phyloP scores from a whole-genome alignment of 1,140 invertebrate genomes.

The Orchestia grillus region DNA sequence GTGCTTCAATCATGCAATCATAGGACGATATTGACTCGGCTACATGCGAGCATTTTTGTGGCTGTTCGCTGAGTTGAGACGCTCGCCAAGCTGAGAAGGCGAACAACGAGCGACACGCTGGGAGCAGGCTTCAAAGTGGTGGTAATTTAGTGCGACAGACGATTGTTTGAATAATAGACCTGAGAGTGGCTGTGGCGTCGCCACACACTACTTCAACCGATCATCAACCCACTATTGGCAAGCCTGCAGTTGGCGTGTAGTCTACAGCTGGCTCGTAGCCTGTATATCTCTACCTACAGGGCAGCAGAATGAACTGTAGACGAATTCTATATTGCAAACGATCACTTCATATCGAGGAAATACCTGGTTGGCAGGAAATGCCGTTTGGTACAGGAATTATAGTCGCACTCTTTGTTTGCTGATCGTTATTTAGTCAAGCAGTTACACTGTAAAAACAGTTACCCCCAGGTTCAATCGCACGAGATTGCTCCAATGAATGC shows the following conservation, averaged over 20 bases:
- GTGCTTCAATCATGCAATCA: neutral
- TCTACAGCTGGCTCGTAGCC: neutral
- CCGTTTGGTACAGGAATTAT: too few relatives aligned
- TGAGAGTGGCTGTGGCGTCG: neutral
- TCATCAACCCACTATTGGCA: neutral
- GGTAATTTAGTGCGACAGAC: neutral
- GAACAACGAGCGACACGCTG: neutral
- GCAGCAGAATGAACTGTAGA: neutral
- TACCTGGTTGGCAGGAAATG: too few relatives aligned
- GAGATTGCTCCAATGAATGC: too few relatives aligned
- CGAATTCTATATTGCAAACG: neutral
- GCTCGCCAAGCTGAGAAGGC: too few relatives aligned
- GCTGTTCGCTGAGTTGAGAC: neutral
- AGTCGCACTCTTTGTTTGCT: neutral
- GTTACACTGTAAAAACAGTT: too few relatives aligned
- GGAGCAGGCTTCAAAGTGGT: neutral
- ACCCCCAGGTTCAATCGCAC: too few relatives aligned
- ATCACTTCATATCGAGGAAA: neutral
- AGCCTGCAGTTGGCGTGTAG: too few relatives aligned
- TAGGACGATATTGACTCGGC: neutral
- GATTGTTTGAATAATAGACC: neutral
- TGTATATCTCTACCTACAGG: neutral
- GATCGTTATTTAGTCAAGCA: neutral
- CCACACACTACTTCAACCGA: neutral
- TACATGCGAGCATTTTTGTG: neutral